Evolutionary conservation across 2,113 vertebrate species (phyloP).

Genomic region (Euleptes europaea): DNA sequence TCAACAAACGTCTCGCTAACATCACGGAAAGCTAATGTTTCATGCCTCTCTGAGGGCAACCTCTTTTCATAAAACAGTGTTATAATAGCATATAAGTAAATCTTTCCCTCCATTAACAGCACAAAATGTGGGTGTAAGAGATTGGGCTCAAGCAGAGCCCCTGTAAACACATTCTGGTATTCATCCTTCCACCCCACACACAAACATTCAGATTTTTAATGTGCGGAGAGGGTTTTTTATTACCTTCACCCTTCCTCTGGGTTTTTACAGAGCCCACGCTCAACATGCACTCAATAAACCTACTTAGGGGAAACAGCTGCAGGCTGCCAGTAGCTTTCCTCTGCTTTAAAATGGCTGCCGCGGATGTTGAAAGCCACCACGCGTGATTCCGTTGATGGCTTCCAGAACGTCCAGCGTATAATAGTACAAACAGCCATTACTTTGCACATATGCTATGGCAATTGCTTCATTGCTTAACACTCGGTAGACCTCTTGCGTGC

Average conservation of each 20-base stretch:
- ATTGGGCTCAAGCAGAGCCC: conserved; percentile 18
- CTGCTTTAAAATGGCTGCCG: neutral
- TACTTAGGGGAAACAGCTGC: neutral
- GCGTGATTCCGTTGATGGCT: neutral
- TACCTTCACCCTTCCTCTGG: neutral
- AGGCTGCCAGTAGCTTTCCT: neutral
- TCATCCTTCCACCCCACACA: neutral
- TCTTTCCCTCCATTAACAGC: conserved; percentile 37
- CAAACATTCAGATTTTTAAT: neutral
- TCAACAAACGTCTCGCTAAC: conserved; percentile 36
- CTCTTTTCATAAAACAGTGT: conserved; percentile 54
- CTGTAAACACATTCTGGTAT: conserved; percentile 21
- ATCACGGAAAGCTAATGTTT: conserved; percentile 57
- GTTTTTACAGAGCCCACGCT: neutral
- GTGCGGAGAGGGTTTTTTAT: neutral
- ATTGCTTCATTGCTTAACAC: neutral
- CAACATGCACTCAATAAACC: neutral
- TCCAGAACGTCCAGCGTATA: neutral
- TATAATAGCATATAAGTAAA: conserved; percentile 15
- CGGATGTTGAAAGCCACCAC: neutral
- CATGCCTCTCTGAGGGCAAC: conserved; percentile 56
- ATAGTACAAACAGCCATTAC: neutral
- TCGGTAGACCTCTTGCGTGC: neutral
- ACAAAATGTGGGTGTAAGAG: conserved; percentile 18
- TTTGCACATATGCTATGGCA: neutral